Conservation (phyloP, 2,113 vertebrate species). For the Phylloscopus trochiloides region DNA sequence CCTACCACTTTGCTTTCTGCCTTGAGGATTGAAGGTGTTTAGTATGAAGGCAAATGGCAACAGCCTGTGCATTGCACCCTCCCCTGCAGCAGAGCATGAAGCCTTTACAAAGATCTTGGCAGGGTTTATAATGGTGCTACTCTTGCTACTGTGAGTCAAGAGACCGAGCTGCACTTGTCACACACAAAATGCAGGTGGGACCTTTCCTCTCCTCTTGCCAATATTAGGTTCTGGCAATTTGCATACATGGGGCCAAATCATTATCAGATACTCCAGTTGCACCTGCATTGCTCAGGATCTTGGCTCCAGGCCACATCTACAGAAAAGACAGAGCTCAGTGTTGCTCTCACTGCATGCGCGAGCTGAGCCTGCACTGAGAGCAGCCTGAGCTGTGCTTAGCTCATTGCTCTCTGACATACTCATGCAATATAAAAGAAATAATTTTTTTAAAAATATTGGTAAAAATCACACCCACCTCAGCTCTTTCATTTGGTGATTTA, state of each 20-base stretch:
- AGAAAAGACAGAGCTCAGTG: background rate
- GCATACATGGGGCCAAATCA: background rate
- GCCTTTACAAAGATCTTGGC: background rate
- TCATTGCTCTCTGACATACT: background rate
- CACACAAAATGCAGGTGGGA: background rate
- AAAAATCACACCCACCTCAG: background rate
- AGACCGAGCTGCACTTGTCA: background rate
- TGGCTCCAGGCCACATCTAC: background rate
- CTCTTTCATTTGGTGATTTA: background rate
- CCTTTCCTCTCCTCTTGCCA: background rate
- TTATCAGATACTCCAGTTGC: background rate
- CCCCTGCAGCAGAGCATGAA: background rate
- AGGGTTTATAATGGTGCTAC: background rate
- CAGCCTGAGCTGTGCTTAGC: background rate
- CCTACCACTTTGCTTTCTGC: background rate
- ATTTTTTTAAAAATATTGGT: background rate
- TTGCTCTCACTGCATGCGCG: background rate
- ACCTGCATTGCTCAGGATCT: constrained; percentile 23
- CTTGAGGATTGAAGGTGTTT: background rate
- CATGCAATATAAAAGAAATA: background rate
- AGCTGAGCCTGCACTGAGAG: background rate
- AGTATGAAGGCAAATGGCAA: background rate
- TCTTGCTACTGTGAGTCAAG: background rate
- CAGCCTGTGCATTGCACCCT: background rate
- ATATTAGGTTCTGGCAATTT: background rate